Evolutionary conservation across 2,113 vertebrate genomes (phyloP).

Genomic region (Manacus vitellinus): DNA sequence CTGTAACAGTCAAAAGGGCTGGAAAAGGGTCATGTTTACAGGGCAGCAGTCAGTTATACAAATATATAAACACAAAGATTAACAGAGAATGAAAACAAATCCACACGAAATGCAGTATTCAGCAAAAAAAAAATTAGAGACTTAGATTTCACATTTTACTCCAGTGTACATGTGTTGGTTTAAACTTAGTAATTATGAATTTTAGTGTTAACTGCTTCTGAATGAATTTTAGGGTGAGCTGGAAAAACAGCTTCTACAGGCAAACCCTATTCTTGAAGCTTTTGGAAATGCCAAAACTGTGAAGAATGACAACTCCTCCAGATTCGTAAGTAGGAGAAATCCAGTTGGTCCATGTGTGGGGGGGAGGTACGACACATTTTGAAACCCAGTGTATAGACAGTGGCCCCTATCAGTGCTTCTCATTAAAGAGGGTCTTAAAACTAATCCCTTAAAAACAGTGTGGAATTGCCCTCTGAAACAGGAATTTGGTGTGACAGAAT

Average conservation of each 20-base stretch:
- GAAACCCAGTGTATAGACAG: background rate
- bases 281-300: slow-evolving; percentile 98
- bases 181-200: background rate
- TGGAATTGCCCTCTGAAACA: background rate
- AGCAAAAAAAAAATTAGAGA: background rate
- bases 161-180: background rate
- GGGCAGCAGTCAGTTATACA: background rate
- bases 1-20: slow-evolving; percentile 6
- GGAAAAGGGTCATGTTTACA: background rate
- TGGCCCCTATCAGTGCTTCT: background rate
- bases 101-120: background rate
- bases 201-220: slow-evolving; percentile 52
- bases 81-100: background rate
- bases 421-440: background rate
- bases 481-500: background rate
- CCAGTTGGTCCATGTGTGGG: background rate
- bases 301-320: slow-evolving; percentile 98
- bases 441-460: background rate
- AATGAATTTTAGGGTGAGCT: slow-evolving; percentile 90
- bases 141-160: background rate
- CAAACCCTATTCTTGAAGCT: slow-evolving; percentile 97
- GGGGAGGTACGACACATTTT: background rate
- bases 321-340: slow-evolving; percentile 88
- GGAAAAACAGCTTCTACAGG: slow-evolving; percentile 98
- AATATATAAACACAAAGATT: slow-evolving; percentile 21